Conservation (phyloP, 92 coral and sea anemone genomes). For the Actinernus sp. region DNA sequence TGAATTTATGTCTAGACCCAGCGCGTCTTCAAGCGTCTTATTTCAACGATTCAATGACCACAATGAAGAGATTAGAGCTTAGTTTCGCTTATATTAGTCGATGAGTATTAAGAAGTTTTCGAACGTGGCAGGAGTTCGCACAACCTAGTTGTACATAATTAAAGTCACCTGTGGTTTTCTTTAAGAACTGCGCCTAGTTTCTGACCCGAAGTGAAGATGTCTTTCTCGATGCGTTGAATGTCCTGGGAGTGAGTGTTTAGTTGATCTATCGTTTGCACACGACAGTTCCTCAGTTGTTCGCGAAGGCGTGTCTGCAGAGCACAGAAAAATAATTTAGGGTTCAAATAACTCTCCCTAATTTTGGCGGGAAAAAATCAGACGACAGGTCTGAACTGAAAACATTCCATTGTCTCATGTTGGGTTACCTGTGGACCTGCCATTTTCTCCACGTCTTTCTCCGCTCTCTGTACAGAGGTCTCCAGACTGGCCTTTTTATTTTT, state of each 20-base stretch:
- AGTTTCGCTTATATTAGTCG: too few species aligned
- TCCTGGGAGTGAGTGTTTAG: conserved; percentile 82
- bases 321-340: too few species aligned
- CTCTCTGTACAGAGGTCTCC: conserved; percentile 85
- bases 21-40: too few species aligned
- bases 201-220: conserved; percentile 83
- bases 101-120: too few species aligned
- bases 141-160: background rate
- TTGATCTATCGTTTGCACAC: conserved; percentile 77
- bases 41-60: too few species aligned
- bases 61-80: too few species aligned
- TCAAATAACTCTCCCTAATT: too few species aligned
- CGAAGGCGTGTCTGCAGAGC: conserved; percentile 70
- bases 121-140: background rate
- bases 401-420: background rate
- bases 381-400: too few species aligned
- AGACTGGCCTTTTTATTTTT: conserved; percentile 92
- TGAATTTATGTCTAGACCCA: too few species aligned
- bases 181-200: conserved; percentile 90
- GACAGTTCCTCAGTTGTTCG: conserved; percentile 68
- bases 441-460: conserved; percentile 88
- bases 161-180: conserved; percentile 83
- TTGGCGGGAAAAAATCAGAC: too few species aligned
- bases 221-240: conserved; percentile 72
- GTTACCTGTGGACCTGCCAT: conserved; percentile 88